Evolutionary conservation across 2,113 vertebrate species (phyloP).

Genomic region (Patagioenas fasciata): DNA sequence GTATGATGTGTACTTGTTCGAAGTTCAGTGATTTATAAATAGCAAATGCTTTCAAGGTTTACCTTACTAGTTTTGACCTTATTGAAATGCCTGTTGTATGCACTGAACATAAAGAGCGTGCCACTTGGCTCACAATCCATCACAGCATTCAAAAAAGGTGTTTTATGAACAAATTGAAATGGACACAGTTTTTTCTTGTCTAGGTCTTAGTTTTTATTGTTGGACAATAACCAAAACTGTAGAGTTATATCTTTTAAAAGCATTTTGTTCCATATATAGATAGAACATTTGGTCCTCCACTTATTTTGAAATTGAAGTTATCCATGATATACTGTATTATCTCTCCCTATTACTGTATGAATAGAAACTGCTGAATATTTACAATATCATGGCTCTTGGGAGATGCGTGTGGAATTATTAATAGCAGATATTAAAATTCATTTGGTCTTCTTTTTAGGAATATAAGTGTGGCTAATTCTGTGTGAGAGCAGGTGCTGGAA

Average conservation of each 20-base stretch:
- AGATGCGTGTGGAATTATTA: slow-evolving; percentile 8
- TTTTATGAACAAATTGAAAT: background rate
- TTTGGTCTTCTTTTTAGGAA: slow-evolving; percentile 25
- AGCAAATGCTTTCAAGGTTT: slow-evolving; percentile 56
- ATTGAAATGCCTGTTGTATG: background rate
- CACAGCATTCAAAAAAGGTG: background rate
- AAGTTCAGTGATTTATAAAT: slow-evolving; percentile 56
- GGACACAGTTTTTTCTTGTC: background rate
- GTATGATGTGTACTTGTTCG: slow-evolving; percentile 4
- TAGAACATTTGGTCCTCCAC: background rate
- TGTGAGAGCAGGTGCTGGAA: slow-evolving; percentile 19
- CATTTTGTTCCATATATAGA: background rate
- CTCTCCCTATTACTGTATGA: background rate
- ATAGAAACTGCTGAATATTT: slow-evolving; percentile 24
- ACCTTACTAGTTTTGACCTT: slow-evolving; percentile 34
- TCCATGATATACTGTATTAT: background rate
- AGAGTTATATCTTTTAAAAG: background rate
- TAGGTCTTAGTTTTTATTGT: background rate
- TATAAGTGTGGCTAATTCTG: slow-evolving; percentile 26
- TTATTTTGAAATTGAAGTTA: background rate
- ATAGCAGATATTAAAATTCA: slow-evolving; percentile 4
- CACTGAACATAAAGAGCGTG: background rate
- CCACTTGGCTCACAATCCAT: background rate
- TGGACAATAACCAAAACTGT: background rate
- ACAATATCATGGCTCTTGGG: background rate